These are phyloP conservation scores for Rhegmatorhina hoffmannsi DNA, from an alignment of 2,113 vertebrate genomes.

Conservation along the genomic window DNA sequence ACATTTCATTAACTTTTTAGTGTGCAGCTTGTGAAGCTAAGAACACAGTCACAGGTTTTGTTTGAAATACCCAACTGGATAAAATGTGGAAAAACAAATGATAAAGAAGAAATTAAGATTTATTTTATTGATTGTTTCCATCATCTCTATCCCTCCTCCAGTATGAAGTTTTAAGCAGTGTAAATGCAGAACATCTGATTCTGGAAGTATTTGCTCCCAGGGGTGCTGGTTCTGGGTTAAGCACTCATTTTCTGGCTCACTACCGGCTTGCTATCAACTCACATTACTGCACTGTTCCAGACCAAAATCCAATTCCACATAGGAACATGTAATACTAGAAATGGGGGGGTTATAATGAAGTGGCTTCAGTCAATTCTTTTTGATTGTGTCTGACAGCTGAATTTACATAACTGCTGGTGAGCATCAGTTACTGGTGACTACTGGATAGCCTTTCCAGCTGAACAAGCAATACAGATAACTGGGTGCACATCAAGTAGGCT, in stretches of 20 bases:
- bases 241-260: slow-evolving; percentile 15
- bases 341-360: not conserved
- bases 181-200: slow-evolving; percentile 44
- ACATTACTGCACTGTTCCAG: slow-evolving; percentile 2
- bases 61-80: not conserved
- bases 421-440: not conserved
- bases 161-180: not conserved
- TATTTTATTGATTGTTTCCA: slow-evolving; percentile 27
- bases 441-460: not conserved
- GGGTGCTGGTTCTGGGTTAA: slow-evolving; percentile 44
- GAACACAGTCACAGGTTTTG: not conserved
- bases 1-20: not conserved
- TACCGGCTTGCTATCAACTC: slow-evolving; percentile 32
- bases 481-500: not conserved
- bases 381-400: not conserved
- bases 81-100: slow-evolving; percentile 7
- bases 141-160: not conserved
- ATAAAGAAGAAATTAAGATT: slow-evolving; percentile 22
- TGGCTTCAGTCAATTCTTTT: not conserved
- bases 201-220: slow-evolving; percentile 28
- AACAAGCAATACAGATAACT: not conserved
- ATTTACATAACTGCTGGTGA: not conserved
- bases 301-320: slow-evolving; percentile 18
- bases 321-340: slow-evolving; percentile 24
- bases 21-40: not conserved